phyloP scores from a whole-genome alignment of 2,797 vertebrate genomes.

The Sarcoramphus papa region DNA sequence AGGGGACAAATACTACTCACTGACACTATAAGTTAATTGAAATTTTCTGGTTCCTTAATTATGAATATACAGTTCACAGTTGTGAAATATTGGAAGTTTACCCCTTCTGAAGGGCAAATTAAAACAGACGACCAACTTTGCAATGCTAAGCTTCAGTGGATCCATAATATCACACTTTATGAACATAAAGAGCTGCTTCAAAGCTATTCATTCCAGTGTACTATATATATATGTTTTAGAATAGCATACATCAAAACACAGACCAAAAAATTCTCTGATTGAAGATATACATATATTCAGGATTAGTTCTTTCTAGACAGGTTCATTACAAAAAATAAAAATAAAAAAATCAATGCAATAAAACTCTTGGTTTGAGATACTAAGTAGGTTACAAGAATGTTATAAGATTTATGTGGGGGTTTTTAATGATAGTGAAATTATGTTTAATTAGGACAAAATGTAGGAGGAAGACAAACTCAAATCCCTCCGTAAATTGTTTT shows the following conservation, averaged over 20 bases:
- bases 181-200: background rate
- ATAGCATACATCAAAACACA: background rate
- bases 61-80: background rate
- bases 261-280: background rate
- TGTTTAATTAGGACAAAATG: conserved; percentile 20
- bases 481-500: conserved; percentile 21
- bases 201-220: background rate
- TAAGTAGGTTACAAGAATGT: background rate
- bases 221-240: background rate
- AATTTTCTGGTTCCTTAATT: background rate
- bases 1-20: background rate
- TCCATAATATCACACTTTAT: background rate
- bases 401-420: background rate
- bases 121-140: background rate
- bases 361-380: background rate
- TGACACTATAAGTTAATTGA: background rate
- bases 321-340: background rate
- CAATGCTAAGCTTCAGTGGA: background rate
- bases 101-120: background rate
- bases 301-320: background rate
- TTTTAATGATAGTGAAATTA: background rate
- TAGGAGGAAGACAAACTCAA: background rate
- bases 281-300: background rate
- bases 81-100: background rate
- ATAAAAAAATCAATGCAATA: background rate